A percentile compares a stretch with the other conserved stretches of the same genome.
These are phyloP conservation scores for Sebastes minor DNA, from an alignment of 2,797 vertebrate genomes.

Conservation along the genomic window DNA sequence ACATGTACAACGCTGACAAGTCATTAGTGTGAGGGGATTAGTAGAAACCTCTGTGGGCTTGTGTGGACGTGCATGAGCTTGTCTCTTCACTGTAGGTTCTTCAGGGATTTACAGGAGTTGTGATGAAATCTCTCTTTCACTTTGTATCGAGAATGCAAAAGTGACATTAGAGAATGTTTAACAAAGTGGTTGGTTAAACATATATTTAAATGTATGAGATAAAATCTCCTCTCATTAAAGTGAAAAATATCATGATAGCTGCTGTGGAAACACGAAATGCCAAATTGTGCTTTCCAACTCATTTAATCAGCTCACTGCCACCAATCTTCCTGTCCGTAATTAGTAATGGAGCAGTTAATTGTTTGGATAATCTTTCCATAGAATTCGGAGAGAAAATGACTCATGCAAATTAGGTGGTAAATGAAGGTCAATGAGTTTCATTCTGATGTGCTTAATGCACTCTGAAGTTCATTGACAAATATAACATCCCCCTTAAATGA, in stretches of 20 bases:
- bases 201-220: not conserved
- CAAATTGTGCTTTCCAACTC: not conserved
- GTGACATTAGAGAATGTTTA: not conserved
- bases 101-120: not conserved
- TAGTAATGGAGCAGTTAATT: not conserved
- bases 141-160: not conserved
- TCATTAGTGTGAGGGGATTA: not conserved
- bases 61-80: conserved; percentile 22
- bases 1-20: not conserved
- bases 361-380: not conserved
- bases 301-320: not conserved
- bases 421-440: not conserved
- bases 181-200: not conserved
- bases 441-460: not conserved
- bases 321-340: not conserved
- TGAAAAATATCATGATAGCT: not conserved
- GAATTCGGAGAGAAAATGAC: not conserved
- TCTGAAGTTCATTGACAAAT: not conserved
- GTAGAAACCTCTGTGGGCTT: not conserved
- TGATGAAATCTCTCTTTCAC: not conserved
- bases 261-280: not conserved
- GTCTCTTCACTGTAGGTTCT: not conserved
- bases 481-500: not conserved
- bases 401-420: not conserved
- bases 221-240: not conserved